Evolutionary conservation across 2,888 invertebrate genomes (phyloP).

Genomic region (Zygothrica quintamaculata): DNA sequence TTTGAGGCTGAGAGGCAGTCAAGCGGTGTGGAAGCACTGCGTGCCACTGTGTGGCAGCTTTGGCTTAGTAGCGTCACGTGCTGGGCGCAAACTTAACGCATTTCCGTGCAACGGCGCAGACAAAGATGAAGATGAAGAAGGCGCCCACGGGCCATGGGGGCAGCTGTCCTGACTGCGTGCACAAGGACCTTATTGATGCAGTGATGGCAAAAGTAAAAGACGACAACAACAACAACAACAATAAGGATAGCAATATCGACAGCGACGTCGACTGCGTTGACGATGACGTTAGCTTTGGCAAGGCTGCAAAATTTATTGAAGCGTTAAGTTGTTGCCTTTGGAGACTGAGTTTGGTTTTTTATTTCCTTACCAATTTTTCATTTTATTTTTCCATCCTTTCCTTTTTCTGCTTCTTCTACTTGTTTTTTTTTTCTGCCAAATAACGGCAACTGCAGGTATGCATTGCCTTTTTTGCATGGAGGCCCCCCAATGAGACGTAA

Average conservation of each 20-base stretch:
- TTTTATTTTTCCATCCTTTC: background rate
- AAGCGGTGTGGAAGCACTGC: conserved; percentile 52
- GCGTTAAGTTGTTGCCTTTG: conserved; percentile 77
- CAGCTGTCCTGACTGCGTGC: conserved; percentile 59
- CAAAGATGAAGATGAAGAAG: conserved; percentile 35
- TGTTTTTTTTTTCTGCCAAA: background rate
- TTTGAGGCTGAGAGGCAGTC: conserved; percentile 9
- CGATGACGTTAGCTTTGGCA: conserved; percentile 46
- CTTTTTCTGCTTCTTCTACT: background rate
- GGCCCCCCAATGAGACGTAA: conserved; percentile 2
- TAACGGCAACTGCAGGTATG: conserved; percentile 35
- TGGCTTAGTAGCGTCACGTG: conserved; percentile 78
- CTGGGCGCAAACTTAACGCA: conserved; percentile 81
- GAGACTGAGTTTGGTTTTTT: conserved; percentile 61
- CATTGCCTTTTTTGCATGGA: conserved; percentile 32
- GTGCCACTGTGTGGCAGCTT: conserved; percentile 77
- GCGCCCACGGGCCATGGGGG: conserved; percentile 22
- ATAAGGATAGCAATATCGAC: conserved; percentile 51
- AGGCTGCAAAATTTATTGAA: conserved; percentile 79
- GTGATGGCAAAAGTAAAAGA: conserved; percentile 27
- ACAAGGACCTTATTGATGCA: conserved; percentile 82
- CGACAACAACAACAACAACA: conserved; percentile 25
- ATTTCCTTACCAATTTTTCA: background rate
- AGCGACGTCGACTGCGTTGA: conserved; percentile 1
- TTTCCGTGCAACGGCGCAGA: conserved; percentile 64